These are phyloP conservation scores for Hormaphis cornu DNA, from an alignment of 1,140 invertebrate species.

Conservation along the genomic window DNA sequence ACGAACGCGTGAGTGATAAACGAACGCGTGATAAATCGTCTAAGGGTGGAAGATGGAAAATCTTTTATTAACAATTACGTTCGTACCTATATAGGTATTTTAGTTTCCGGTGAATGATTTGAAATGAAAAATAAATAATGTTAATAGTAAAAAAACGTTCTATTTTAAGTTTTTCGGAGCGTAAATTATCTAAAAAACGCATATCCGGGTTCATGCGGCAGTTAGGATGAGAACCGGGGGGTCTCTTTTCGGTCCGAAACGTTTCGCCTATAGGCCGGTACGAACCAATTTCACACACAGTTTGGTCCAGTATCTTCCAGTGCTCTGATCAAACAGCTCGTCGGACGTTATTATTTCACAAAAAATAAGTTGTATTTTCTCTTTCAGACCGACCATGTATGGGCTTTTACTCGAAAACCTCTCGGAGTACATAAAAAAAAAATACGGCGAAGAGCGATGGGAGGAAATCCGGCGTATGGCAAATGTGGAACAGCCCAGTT, in stretches of 20 bases:
- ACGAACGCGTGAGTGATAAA: neutral
- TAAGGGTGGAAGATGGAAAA: neutral
- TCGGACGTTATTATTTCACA: neutral
- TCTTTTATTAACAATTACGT: neutral
- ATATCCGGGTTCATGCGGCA: too few relatives aligned
- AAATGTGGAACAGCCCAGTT: conserved; percentile 72
- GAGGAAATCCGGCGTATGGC: conserved; percentile 71
- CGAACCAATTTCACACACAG: conserved; percentile 12
- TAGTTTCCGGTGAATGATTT: neutral
- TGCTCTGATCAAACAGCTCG: neutral
- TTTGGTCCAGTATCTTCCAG: neutral
- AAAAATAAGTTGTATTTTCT: neutral
- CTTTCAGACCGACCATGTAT: conserved; percentile 62
- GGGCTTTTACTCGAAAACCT: conserved; percentile 87
- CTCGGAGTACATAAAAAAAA: conserved; percentile 76
- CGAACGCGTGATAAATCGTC: too few relatives aligned
- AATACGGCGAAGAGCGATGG: conserved; percentile 88
- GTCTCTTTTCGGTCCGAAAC: neutral
- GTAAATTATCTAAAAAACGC: neutral
- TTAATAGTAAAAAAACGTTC: neutral
- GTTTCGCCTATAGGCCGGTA: neutral
- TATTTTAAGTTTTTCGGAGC: neutral
- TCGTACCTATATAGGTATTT: neutral
- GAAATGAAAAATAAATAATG: neutral
- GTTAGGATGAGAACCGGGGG: too few relatives aligned